These are phyloP conservation scores for Australoheros facetus DNA, from an alignment of 2,797 vertebrate species.

Conservation along the genomic window DNA sequence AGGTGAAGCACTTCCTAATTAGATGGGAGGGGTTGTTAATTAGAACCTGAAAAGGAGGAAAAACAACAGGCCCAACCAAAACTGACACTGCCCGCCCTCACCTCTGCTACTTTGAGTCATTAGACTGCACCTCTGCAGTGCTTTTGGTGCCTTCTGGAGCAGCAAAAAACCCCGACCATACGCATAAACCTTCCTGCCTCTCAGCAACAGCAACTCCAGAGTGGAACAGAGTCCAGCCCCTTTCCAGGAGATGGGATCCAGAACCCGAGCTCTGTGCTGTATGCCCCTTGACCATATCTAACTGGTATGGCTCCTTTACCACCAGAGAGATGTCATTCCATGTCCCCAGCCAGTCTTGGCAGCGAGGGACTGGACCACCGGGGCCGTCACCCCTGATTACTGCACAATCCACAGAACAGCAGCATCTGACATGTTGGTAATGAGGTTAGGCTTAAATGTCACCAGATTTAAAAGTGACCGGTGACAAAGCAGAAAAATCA, in stretches of 20 bases:
- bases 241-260: background rate
- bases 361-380: background rate
- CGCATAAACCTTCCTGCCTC: background rate
- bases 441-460: background rate
- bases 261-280: background rate
- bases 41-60: too few species aligned
- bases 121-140: background rate
- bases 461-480: background rate
- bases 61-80: too few species aligned
- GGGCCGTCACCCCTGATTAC: background rate
- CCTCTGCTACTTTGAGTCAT: background rate
- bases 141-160: background rate
- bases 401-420: background rate
- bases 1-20: too few species aligned
- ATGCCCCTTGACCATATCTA: background rate
- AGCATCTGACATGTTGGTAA: background rate
- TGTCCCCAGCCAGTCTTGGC: background rate
- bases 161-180: background rate
- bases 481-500: background rate
- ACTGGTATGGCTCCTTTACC: background rate
- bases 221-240: background rate
- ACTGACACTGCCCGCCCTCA: background rate
- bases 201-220: background rate
- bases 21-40: too few species aligned
- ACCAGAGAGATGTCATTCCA: background rate